A percentile compares a stretch with the other conserved stretches of the same genome.
phyloP scores from a whole-genome alignment of 2,113 vertebrate species.

The Pygoscelis antarcticus region DNA sequence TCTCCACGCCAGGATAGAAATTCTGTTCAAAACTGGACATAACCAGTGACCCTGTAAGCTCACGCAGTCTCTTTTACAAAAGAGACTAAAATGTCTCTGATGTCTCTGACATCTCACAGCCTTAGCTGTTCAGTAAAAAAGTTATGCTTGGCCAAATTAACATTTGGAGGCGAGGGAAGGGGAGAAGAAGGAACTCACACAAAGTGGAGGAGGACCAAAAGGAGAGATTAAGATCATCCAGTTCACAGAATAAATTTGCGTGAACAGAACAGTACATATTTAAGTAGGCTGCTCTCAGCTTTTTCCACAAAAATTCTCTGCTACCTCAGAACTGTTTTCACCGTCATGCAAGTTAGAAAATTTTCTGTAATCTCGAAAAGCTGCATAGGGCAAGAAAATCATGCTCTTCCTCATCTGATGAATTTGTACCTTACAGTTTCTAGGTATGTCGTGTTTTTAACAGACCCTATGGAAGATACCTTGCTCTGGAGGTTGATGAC shows the following conservation, averaged over 20 bases:
- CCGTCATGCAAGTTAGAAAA: neutral
- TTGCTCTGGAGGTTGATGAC: neutral
- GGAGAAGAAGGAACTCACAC: neutral
- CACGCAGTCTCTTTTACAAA: neutral
- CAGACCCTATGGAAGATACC: neutral
- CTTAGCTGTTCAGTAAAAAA: neutral
- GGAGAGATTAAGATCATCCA: neutral
- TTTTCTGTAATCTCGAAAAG: neutral
- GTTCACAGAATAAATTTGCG: fast-evolving
- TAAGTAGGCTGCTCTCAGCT: neutral
- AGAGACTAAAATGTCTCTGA: neutral
- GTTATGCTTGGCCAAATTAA: neutral
- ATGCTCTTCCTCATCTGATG: neutral
- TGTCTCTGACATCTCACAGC: neutral
- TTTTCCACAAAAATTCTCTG: neutral
- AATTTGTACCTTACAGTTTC: neutral
- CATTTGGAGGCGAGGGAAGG: neutral
- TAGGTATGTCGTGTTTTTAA: neutral
- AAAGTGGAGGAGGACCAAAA: neutral
- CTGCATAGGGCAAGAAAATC: neutral
- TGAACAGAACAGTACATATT: neutral
- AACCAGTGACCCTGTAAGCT: neutral
- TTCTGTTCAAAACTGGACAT: neutral
- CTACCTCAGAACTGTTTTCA: neutral
- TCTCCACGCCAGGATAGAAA: neutral